Conservation (phyloP, 2,113 vertebrate species). For the Macquaria ambigua region DNA sequence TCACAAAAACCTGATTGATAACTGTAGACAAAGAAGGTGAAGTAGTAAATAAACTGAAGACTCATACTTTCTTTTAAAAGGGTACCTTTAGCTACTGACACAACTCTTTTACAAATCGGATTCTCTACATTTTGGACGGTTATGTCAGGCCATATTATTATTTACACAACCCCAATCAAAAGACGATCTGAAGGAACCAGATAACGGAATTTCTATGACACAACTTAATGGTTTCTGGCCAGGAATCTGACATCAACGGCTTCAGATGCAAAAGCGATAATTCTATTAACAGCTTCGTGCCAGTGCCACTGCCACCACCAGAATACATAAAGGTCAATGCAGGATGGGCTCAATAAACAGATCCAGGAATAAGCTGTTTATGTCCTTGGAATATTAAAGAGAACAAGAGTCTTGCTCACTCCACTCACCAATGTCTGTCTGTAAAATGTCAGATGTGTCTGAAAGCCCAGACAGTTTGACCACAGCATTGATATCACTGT, state of each 20-base stretch:
- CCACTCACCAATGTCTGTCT: conserved; percentile 34
- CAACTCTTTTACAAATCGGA: not conserved
- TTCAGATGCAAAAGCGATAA: conserved; percentile 72
- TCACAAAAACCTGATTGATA: not conserved
- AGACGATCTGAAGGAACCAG: conserved; percentile 2
- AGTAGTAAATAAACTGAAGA: not conserved
- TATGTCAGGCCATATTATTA: not conserved
- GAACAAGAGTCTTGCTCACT: conserved; percentile 50
- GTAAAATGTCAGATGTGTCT: conserved; percentile 55
- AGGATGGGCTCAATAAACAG: conserved; percentile 74
- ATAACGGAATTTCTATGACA: conserved; percentile 7
- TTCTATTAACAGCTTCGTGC: conserved; percentile 68
- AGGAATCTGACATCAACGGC: conserved; percentile 43
- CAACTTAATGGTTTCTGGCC: conserved; percentile 58
- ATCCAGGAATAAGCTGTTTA: conserved; percentile 83
- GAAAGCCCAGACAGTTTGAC: conserved; percentile 42
- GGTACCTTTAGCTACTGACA: not conserved
- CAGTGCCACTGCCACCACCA: conserved; percentile 37
- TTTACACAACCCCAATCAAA: not conserved
- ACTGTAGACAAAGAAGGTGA: not conserved
- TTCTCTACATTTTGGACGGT: not conserved
- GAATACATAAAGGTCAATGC: conserved; percentile 72
- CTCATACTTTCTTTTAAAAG: not conserved
- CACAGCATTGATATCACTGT: conserved; percentile 44
- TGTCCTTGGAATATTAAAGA: conserved; percentile 68